These are phyloP conservation scores for Creontiades dilutus DNA, from an alignment of 2,888 invertebrate genomes.

Conservation along the genomic window DNA sequence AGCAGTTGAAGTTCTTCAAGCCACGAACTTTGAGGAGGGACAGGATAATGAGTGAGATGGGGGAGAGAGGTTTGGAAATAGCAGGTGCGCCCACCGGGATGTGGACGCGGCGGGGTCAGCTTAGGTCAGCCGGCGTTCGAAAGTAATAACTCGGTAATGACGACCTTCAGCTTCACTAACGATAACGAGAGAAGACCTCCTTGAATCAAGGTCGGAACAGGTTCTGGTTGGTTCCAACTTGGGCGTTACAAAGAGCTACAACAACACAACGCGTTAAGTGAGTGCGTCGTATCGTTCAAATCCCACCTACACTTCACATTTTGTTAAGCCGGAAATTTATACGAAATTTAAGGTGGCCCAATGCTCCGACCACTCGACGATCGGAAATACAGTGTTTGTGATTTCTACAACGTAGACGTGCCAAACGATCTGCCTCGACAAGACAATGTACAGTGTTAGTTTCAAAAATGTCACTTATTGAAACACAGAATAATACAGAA, in stretches of 20 bases:
- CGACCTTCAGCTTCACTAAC: conserved; percentile 48
- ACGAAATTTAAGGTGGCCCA: no score
- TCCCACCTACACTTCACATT: no score
- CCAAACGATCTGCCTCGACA: no score
- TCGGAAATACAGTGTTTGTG: no score
- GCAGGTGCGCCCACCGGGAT: conserved; percentile 33
- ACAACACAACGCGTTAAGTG: neutral
- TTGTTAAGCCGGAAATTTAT: no score
- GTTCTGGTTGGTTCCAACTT: conserved; percentile 23
- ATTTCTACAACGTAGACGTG: no score
- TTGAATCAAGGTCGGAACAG: conserved; percentile 45
- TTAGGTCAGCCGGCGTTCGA: conserved; percentile 42
- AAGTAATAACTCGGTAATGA: conserved; percentile 51
- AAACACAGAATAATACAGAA: no score
- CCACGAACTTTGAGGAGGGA: neutral
- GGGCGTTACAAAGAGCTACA: neutral
- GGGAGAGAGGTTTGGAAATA: conserved; percentile 46
- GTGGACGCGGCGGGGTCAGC: conserved; percentile 24
- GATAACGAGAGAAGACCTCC: conserved; percentile 55
- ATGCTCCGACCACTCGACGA: no score
- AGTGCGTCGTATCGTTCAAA: no score
- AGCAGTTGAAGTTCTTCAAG: neutral
- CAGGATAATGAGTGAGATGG: conserved; percentile 52
- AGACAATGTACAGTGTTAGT: no score
- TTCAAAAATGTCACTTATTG: no score